Evolutionary conservation across 1,140 invertebrate genomes (phyloP).

Genomic region (Aphaenogaster ashmeadi): DNA sequence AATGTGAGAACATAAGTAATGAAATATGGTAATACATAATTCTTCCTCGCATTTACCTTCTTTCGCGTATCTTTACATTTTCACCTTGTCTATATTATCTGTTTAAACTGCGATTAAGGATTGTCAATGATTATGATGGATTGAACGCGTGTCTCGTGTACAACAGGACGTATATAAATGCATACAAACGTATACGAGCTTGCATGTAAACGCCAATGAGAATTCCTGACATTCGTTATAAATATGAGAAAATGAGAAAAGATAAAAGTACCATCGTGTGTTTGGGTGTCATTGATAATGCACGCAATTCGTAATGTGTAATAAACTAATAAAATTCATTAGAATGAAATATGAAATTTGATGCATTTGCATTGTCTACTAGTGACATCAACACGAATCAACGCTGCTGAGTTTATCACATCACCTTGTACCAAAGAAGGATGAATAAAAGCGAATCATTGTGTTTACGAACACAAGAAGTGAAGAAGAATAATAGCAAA

Average conservation of each 20-base stretch:
- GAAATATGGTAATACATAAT: slow-evolving; percentile 63
- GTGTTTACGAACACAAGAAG: slow-evolving; percentile 2
- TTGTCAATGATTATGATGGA: slow-evolving; percentile 32
- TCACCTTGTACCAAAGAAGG: slow-evolving; percentile 28
- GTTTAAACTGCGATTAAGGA: slow-evolving; percentile 33
- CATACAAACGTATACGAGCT: background rate
- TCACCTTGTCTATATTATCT: slow-evolving; percentile 23
- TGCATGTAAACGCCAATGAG: slow-evolving; percentile 4
- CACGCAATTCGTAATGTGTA: background rate
- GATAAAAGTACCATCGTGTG: background rate
- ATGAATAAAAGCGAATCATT: slow-evolving; percentile 4
- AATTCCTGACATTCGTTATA: background rate
- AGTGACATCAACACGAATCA: background rate
- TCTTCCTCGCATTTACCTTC: slow-evolving; percentile 50
- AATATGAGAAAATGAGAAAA: slow-evolving; percentile 14
- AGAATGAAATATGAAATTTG: background rate
- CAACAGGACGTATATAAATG: background rate
- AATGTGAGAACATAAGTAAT: slow-evolving; percentile 68
- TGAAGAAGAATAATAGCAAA: slow-evolving; percentile 29
- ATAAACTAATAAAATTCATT: background rate
- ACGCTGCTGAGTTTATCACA: background rate
- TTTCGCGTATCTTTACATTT: slow-evolving; percentile 25
- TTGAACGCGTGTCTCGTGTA: background rate
- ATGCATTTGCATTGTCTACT: background rate
- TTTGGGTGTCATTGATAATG: background rate